These are phyloP conservation scores for Zaprionus lachaisei DNA, from an alignment of 1,140 invertebrate species.

Conservation along the genomic window DNA sequence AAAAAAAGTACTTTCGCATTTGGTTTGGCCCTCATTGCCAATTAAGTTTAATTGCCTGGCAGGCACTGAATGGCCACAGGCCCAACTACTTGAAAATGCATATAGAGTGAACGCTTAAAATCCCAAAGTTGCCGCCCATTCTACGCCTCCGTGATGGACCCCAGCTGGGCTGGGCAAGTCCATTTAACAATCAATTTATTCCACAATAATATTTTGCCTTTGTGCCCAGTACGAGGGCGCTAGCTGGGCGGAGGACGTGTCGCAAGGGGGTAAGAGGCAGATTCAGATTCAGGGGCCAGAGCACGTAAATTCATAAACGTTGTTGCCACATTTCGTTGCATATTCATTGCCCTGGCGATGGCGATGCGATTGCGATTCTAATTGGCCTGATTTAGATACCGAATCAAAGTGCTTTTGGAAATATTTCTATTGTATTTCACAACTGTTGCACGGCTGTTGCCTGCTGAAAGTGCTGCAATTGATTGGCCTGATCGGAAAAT, in stretches of 20 bases:
- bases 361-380: constrained; percentile 42
- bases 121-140: constrained; percentile 32
- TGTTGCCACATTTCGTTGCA: constrained; percentile 57
- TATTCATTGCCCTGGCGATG: constrained; percentile 65
- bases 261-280: not conserved
- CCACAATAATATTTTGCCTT: constrained; percentile 68
- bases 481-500: constrained; percentile 4
- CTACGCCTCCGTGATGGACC: not conserved
- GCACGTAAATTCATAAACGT: constrained; percentile 46
- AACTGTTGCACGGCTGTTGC: constrained; percentile 32
- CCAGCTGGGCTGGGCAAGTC: constrained; percentile 15
- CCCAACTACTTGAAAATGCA: constrained; percentile 73
- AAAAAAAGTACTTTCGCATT: constrained; percentile 36
- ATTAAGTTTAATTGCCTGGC: constrained; percentile 78
- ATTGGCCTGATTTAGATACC: constrained; percentile 64
- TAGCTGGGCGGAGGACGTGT: not conserved
- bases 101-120: constrained; percentile 66
- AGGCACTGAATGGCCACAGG: constrained; percentile 41
- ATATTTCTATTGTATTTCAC: constrained; percentile 14
- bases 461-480: constrained; percentile 10
- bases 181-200: constrained; percentile 82
- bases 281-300: constrained; percentile 13
- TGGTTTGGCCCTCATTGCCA: constrained; percentile 64
- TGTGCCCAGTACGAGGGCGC: constrained; percentile 17
- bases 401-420: constrained; percentile 16